Conservation (phyloP, 2,113 vertebrate species). For the Odontophorus gujanensis region DNA sequence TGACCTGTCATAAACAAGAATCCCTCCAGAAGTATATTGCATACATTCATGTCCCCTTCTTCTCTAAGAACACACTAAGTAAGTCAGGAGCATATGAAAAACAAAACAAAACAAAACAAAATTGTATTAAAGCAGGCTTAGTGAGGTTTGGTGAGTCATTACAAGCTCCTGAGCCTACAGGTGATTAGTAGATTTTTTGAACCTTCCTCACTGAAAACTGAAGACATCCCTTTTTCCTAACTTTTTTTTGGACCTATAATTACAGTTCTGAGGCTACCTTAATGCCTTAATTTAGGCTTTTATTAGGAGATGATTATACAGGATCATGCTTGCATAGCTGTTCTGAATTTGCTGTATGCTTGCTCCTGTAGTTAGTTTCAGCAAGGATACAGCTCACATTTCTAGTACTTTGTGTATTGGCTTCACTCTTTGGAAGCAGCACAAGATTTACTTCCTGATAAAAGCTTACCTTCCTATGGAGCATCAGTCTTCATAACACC, state of each 20-base stretch:
- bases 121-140: not conserved
- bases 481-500: not conserved
- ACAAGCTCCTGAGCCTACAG: not conserved
- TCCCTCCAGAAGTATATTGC: not conserved
- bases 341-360: not conserved
- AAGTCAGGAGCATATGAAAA: not conserved
- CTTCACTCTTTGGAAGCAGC: not conserved
- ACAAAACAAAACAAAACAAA: not conserved
- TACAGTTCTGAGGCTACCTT: not conserved
- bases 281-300: not conserved
- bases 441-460: not conserved
- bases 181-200: not conserved
- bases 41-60: not conserved
- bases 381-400: not conserved
- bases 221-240: not conserved
- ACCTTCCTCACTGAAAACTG: not conserved
- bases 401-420: not conserved
- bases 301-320: not conserved
- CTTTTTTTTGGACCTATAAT: not conserved
- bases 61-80: not conserved
- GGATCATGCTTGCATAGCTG: not conserved
- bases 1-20: not conserved
- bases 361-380: not conserved
- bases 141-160: not conserved
- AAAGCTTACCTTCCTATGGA: not conserved